Conservation (phyloP, 2,797 vertebrate species). For the Adelosebastes latens region DNA sequence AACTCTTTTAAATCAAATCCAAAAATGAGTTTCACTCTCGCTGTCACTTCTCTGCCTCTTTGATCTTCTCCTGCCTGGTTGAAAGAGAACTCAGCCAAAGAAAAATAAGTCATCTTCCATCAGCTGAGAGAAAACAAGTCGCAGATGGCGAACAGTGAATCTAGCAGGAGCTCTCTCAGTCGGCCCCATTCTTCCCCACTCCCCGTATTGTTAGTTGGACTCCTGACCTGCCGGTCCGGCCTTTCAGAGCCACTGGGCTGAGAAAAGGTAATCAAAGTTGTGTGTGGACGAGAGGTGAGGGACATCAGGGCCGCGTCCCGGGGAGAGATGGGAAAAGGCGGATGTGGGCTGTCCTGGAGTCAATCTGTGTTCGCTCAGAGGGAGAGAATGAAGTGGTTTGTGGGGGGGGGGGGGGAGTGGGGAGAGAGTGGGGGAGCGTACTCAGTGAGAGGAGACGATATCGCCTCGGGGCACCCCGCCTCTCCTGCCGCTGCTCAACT, state of each 20-base stretch:
- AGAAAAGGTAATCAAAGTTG: constrained; percentile 68
- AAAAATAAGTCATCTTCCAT: constrained; percentile 58
- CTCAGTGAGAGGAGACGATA: constrained; percentile 14
- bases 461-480: constrained; percentile 13
- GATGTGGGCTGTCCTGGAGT: constrained; percentile 55
- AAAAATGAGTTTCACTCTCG: constrained; percentile 19
- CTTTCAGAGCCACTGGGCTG: constrained; percentile 59
- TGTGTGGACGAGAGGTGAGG: constrained; percentile 13
- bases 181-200: neutral
- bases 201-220: constrained; percentile 42
- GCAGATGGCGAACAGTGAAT: constrained; percentile 39
- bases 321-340: constrained; percentile 48
- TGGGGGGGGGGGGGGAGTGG: neutral
- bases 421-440: neutral
- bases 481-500: constrained; percentile 36
- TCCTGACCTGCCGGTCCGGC: constrained; percentile 35
- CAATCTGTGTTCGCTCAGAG: constrained; percentile 57
- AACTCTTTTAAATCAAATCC: constrained; percentile 9
- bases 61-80: constrained; percentile 33
- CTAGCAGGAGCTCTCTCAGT: constrained; percentile 22
- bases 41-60: constrained; percentile 25
- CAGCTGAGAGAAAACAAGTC: constrained; percentile 53
- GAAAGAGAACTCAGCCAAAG: constrained; percentile 42
- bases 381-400: constrained; percentile 31
- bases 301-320: neutral